Evolutionary conservation across 2,797 vertebrate species (phyloP).

Genomic region (Loris lydekkerianus): DNA sequence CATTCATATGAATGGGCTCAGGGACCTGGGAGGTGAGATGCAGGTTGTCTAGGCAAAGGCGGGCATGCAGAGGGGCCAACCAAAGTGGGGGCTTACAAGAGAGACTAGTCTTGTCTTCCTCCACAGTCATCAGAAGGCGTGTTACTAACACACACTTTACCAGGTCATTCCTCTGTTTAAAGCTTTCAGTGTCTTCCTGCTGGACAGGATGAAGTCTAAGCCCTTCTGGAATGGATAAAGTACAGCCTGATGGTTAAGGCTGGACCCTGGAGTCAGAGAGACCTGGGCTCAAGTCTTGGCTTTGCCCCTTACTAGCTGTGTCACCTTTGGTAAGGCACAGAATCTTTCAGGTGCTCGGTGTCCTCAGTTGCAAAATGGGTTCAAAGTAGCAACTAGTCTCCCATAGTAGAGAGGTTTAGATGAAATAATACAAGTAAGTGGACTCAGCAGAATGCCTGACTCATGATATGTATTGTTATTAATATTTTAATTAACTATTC

Average conservation of each 20-base stretch:
- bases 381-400: background rate
- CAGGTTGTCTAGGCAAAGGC: background rate
- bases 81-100: background rate
- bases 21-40: background rate
- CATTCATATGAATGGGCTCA: background rate
- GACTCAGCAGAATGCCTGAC: background rate
- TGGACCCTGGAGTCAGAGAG: background rate
- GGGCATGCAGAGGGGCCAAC: background rate
- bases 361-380: background rate
- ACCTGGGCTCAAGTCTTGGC: background rate
- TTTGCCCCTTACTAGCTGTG: background rate
- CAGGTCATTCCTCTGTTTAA: background rate
- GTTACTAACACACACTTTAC: background rate
- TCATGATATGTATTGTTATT: background rate
- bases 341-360: background rate
- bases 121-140: background rate
- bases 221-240: background rate
- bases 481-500: conserved; percentile 18
- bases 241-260: background rate
- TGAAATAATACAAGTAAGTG: background rate
- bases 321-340: background rate
- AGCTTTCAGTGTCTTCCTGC: background rate
- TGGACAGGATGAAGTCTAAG: background rate
- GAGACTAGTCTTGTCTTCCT: background rate
- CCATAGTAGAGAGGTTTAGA: background rate